Conservation (phyloP, 1,140 invertebrate genomes). For the Bombus waltoni region DNA sequence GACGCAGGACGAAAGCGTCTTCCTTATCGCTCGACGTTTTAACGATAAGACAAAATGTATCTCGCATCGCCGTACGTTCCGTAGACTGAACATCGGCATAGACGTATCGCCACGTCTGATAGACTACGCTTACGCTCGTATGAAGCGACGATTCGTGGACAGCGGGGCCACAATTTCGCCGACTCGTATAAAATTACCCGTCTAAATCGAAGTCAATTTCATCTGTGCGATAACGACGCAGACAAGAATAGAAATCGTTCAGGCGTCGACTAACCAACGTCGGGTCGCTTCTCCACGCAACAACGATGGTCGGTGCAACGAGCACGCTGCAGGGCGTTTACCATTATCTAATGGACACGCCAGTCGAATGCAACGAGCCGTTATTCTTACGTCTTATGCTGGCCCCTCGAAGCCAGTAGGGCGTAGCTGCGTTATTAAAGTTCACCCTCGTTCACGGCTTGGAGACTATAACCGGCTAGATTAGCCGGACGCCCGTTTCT, state of each 20-base stretch:
- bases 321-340: conserved; percentile 33
- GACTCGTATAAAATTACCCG: not conserved
- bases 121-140: too few relatives aligned
- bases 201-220: not conserved
- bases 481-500: conserved; percentile 48
- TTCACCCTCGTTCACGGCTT: conserved; percentile 37
- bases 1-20: too few relatives aligned
- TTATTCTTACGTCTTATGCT: conserved; percentile 61
- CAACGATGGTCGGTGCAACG: conserved; percentile 10
- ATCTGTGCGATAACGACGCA: too few relatives aligned
- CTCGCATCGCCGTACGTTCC: too few relatives aligned
- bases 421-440: conserved; percentile 56
- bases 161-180: not conserved
- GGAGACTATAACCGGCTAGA: conserved; percentile 38
- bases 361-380: conserved; percentile 58
- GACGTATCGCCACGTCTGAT: too few relatives aligned
- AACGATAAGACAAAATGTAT: too few relatives aligned
- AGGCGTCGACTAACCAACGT: not conserved
- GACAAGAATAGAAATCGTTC: not conserved
- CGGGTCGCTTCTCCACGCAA: not conserved
- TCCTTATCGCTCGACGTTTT: too few relatives aligned
- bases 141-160: too few relatives aligned
- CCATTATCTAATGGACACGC: conserved; percentile 61
- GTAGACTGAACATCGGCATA: too few relatives aligned
- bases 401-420: conserved; percentile 37